Evolutionary conservation across 2,888 invertebrate species (phyloP).

Genomic region (Branchellion lobata): DNA sequence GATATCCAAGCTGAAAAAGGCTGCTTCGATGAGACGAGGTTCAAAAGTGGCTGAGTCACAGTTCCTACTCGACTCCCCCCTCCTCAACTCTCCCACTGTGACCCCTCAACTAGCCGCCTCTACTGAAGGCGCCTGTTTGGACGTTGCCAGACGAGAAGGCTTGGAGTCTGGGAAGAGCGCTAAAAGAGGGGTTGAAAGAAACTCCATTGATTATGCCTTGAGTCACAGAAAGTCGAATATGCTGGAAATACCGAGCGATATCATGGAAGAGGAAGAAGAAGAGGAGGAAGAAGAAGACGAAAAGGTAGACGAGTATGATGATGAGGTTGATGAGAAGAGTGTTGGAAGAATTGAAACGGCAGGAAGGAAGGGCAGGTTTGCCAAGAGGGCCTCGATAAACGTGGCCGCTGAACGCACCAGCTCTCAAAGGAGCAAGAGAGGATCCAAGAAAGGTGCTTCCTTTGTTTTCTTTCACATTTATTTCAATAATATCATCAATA

Average conservation of each 20-base stretch:
- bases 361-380: not conserved
- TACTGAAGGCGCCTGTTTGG: not conserved
- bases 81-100: conserved; percentile 10
- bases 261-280: not conserved
- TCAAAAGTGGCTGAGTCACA: conserved; percentile 35
- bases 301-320: not conserved
- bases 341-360: not conserved
- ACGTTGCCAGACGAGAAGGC: not conserved
- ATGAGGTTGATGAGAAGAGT: no score
- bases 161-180: not conserved
- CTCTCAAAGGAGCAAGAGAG: not conserved
- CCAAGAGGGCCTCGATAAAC: not conserved
- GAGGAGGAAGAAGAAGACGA: no score
- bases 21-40: conserved; percentile 27
- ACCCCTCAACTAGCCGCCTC: not conserved
- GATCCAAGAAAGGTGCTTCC: not conserved
- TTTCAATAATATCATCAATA: no score
- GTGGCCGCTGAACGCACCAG: not conserved
- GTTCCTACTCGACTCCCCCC: conserved; percentile 38
- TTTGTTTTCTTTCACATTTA: not conserved
- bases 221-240: not conserved
- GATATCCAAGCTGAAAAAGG: conserved; percentile 35
- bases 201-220: not conserved
- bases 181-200: no score
- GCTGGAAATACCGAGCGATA: not conserved